Percentiles rank a stretch among this genome's conserved stretches.
Conservation (phyloP, 1,140 invertebrate genomes). For the Copidosoma floridanum region DNA sequence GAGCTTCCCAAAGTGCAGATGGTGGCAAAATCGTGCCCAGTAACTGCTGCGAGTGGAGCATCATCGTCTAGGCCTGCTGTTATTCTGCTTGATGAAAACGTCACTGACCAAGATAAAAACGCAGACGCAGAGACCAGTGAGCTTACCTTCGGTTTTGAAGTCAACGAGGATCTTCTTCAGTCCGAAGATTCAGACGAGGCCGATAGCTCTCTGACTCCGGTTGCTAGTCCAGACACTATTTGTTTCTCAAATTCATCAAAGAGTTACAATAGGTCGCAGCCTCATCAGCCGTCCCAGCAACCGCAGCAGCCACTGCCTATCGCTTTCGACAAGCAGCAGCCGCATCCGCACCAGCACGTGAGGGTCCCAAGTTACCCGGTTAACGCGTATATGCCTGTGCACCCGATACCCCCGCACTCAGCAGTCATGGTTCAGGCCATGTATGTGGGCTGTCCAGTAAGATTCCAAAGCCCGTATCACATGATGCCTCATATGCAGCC, state of each 20-base stretch:
- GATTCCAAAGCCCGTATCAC: slow-evolving; percentile 25
- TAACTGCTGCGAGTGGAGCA: background rate
- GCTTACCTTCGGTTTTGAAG: slow-evolving; percentile 68
- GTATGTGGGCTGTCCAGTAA: slow-evolving; percentile 30
- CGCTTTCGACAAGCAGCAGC: slow-evolving; percentile 40
- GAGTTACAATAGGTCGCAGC: slow-evolving; percentile 40
- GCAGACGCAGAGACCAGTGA: slow-evolving; percentile 56
- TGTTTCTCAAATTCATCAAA: slow-evolving; percentile 38
- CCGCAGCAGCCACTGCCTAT: slow-evolving; percentile 35
- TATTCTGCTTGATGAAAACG: slow-evolving; percentile 61
- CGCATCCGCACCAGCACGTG: too few relatives aligned
- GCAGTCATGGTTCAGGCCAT: slow-evolving; percentile 40
- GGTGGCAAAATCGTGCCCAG: slow-evolving; percentile 25
- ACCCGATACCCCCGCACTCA: slow-evolving; percentile 35
- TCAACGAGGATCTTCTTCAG: slow-evolving; percentile 64
- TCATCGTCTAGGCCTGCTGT: slow-evolving; percentile 58
- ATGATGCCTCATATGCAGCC: slow-evolving; percentile 21
- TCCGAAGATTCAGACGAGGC: slow-evolving; percentile 43
- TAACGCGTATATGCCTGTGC: slow-evolving; percentile 27
- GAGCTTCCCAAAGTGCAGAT: slow-evolving; percentile 23
- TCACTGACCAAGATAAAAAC: slow-evolving; percentile 46
- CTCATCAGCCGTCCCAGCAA: too few relatives aligned
- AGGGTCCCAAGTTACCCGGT: slow-evolving; percentile 43
- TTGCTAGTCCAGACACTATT: slow-evolving; percentile 31
- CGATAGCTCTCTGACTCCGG: slow-evolving; percentile 27